Evolutionary conservation across 2,888 invertebrate species (phyloP).

Genomic region (Brenthis ino): DNA sequence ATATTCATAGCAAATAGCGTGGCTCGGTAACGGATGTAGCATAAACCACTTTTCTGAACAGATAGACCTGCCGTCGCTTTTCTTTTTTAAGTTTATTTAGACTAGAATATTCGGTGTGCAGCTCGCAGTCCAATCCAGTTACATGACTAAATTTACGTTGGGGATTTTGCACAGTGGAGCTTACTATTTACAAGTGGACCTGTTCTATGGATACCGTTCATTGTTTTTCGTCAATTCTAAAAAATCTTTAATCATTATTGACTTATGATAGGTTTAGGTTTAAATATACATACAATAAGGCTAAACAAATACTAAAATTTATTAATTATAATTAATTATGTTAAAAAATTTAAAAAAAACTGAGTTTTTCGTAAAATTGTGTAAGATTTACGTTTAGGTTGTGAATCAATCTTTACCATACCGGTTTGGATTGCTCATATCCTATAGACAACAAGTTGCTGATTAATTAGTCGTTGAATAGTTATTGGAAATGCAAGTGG

Average conservation of each 20-base stretch:
- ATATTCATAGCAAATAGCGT: constrained; percentile 2
- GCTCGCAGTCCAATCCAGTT: constrained; percentile 36
- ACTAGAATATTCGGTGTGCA: constrained; percentile 29
- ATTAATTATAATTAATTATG: no score
- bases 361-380: no score
- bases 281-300: no score
- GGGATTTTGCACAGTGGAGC: constrained; percentile 33
- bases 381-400: neutral
- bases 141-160: constrained; percentile 36
- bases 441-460: constrained; percentile 11
- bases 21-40: neutral
- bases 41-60: constrained; percentile 24
- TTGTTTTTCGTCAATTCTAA: constrained; percentile 14
- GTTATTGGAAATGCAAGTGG: constrained; percentile 11
- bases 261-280: no score
- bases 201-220: constrained; percentile 28
- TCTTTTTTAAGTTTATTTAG: constrained; percentile 30
- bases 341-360: no score
- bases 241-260: neutral
- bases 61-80: constrained; percentile 17
- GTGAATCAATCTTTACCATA: neutral
- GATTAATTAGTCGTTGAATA: constrained; percentile 12
- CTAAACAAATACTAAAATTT: no score
- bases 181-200: constrained; percentile 33
- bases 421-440: constrained; percentile 1